Percentiles rank a stretch among this genome's conserved stretches.
These are phyloP conservation scores for Struthidea cinerea DNA, from an alignment of 2,113 vertebrate genomes.

Conservation along the genomic window DNA sequence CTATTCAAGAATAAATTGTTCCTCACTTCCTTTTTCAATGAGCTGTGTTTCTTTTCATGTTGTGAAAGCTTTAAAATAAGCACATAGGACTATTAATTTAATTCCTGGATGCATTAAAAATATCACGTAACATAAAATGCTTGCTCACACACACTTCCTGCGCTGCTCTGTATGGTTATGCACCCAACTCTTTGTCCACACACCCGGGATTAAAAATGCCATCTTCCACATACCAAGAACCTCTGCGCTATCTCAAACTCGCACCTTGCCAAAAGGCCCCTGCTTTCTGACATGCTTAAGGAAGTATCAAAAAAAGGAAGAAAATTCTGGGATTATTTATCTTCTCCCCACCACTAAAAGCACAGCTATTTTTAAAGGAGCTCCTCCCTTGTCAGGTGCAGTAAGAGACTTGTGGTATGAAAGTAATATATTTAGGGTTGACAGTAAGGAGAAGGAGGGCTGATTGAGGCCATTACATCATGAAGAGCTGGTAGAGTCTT, in stretches of 20 bases:
- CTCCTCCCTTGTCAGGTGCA: neutral
- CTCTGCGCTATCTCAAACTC: neutral
- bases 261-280: slow-evolving; percentile 10
- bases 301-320: slow-evolving; percentile 1
- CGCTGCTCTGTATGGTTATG: neutral
- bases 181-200: neutral
- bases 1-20: neutral
- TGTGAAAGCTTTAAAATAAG: slow-evolving; percentile 15
- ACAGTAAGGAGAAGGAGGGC: neutral
- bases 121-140: neutral
- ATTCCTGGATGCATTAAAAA: slow-evolving; percentile 17
- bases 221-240: slow-evolving; percentile 13
- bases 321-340: neutral
- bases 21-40: neutral
- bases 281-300: neutral
- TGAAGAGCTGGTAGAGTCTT: neutral
- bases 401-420: neutral
- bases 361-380: neutral
- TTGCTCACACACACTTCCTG: neutral
- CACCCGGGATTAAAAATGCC: neutral
- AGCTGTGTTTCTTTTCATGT: neutral
- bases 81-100: slow-evolving; percentile 11
- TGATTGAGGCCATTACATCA: neutral
- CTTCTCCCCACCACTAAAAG: neutral
- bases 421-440: neutral